Conservation (phyloP, 2,888 invertebrate genomes). For the Acronicta alni region DNA sequence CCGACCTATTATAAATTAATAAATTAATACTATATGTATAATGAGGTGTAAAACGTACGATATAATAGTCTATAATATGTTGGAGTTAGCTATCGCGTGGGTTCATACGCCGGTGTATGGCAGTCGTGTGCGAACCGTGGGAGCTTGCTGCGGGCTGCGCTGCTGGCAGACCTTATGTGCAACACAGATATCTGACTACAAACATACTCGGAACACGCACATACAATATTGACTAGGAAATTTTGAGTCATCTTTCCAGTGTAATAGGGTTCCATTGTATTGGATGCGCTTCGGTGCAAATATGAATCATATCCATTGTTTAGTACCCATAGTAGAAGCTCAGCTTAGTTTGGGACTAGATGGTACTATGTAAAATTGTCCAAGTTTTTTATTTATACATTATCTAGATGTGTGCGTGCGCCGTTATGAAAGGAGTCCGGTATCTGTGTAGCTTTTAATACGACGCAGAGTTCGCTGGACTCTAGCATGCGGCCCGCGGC, state of each 20-base stretch:
- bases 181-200: neutral
- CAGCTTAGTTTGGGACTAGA: too few relatives aligned
- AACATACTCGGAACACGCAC: neutral
- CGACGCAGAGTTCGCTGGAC: neutral
- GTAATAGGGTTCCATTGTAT: too few relatives aligned
- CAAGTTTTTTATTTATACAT: too few relatives aligned
- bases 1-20: constrained; percentile 62
- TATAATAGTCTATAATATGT: constrained; percentile 64
- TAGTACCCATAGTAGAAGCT: too few relatives aligned
- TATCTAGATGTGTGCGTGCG: neutral
- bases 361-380: too few relatives aligned
- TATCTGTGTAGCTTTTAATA: neutral
- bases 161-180: too few relatives aligned
- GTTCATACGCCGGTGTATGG: constrained; percentile 63
- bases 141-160: constrained; percentile 14
- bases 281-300: neutral
- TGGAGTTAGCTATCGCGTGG: constrained; percentile 75
- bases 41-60: constrained; percentile 65
- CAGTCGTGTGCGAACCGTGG: constrained; percentile 13
- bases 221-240: too few relatives aligned
- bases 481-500: constrained; percentile 40
- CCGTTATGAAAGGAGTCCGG: neutral
- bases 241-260: neutral
- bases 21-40: constrained; percentile 65
- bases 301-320: neutral